A percentile compares a stretch with the other conserved stretches of the same genome.
phyloP scores from a whole-genome alignment of 2,113 vertebrate genomes.

The Willisornis vidua region DNA sequence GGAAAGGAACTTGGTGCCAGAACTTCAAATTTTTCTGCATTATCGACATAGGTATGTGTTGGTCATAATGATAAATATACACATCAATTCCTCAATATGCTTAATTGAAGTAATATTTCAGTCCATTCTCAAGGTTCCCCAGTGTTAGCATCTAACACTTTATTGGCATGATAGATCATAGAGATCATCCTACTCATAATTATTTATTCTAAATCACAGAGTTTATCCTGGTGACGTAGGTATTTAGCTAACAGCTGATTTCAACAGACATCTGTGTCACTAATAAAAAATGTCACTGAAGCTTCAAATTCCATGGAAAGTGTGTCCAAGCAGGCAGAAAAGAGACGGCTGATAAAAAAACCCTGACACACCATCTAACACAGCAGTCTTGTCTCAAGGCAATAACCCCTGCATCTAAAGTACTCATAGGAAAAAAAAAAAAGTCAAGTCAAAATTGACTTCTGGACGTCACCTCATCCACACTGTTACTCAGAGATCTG shows the following conservation, averaged over 20 bases:
- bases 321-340: background rate
- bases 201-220: background rate
- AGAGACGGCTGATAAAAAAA: background rate
- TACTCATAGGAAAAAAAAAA: fast-evolving
- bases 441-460: background rate
- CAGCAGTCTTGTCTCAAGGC: background rate
- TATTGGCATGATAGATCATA: background rate
- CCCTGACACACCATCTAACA: background rate
- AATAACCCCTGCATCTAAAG: background rate
- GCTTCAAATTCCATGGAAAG: background rate
- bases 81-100: background rate
- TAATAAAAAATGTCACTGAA: background rate
- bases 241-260: background rate
- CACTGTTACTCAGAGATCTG: background rate
- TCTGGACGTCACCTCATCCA: background rate
- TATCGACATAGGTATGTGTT: background rate
- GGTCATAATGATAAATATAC: background rate
- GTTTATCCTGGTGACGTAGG: background rate
- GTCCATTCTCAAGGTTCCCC: background rate
- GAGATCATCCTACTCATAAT: background rate
- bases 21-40: background rate
- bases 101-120: background rate
- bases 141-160: background rate
- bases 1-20: background rate
- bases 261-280: background rate